phyloP scores from a whole-genome alignment of 2,113 vertebrate genomes.

The Apodemus sylvaticus region DNA sequence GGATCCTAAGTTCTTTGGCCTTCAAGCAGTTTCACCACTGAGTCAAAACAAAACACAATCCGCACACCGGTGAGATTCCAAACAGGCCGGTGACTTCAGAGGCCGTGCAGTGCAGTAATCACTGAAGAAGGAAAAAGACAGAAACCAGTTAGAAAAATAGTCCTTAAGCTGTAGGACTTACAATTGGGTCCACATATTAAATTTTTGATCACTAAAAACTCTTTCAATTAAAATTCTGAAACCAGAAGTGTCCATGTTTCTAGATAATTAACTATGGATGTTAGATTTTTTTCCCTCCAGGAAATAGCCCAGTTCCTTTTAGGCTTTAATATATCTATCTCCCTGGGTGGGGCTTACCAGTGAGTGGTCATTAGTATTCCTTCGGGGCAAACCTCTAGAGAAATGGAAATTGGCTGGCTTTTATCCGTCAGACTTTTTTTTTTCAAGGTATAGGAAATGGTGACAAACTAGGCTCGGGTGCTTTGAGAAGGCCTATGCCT shows the following conservation, averaged over 20 bases:
- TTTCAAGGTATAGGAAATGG: constrained; percentile 66
- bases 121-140: not conserved
- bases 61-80: not conserved
- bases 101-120: not conserved
- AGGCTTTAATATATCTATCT: constrained; percentile 19
- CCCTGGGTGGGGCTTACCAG: not conserved
- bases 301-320: constrained; percentile 26
- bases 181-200: not conserved
- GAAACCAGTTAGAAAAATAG: not conserved
- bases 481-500: constrained; percentile 58
- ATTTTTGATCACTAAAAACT: constrained; percentile 44
- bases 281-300: not conserved
- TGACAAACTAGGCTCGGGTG: constrained; percentile 62
- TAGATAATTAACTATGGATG: not conserved
- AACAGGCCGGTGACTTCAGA: not conserved
- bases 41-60: not conserved
- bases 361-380: constrained; percentile 68
- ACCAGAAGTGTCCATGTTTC: constrained; percentile 18
- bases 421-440: constrained; percentile 44
- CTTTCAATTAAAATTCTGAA: constrained; percentile 25
- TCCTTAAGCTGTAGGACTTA: not conserved
- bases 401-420: constrained; percentile 41
- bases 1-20: not conserved
- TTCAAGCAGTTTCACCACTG: not conserved
- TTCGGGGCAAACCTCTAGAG: constrained; percentile 26